A percentile compares a stretch with the other conserved stretches of the same genome.
Evolutionary conservation across 1,140 invertebrate genomes (phyloP).

Genomic region (Nymphalis io): DNA sequence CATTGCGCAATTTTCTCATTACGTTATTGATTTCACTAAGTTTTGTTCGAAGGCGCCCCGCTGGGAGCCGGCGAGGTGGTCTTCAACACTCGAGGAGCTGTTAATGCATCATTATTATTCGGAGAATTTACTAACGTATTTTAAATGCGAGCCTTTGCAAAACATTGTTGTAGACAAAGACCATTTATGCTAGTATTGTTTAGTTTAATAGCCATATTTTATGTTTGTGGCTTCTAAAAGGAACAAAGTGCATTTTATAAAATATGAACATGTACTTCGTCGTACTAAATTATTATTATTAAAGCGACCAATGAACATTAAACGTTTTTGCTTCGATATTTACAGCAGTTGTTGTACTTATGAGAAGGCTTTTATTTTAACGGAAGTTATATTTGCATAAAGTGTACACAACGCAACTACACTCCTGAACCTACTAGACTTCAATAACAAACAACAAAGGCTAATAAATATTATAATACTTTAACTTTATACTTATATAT

Average conservation of each 20-base stretch:
- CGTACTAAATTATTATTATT: constrained; percentile 44
- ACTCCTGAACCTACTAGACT: neutral
- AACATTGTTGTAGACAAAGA: constrained; percentile 55
- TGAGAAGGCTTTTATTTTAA: constrained; percentile 28
- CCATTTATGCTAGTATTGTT: constrained; percentile 53
- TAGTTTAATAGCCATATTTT: constrained; percentile 58
- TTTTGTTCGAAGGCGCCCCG: constrained; percentile 64
- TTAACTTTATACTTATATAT: neutral
- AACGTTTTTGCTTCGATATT: constrained; percentile 38
- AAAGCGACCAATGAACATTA: constrained; percentile 37
- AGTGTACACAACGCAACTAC: neutral
- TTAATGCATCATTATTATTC: constrained; percentile 44
- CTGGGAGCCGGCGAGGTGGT: constrained; percentile 54
- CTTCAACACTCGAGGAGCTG: constrained; percentile 49
- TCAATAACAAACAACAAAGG: constrained; percentile 9
- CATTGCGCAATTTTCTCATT: constrained; percentile 74
- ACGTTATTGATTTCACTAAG: constrained; percentile 74
- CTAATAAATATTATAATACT: neutral
- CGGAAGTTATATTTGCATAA: constrained; percentile 27
- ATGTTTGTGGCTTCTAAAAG: constrained; percentile 51
- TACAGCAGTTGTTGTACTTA: constrained; percentile 31
- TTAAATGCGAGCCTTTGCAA: constrained; percentile 40
- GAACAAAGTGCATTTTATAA: constrained; percentile 49
- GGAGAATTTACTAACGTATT: constrained; percentile 43
- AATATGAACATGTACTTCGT: constrained; percentile 35